Base-by-base conservation (phyloP, 1,140 invertebrate genomes). In the Monomorium pharaonis region DNA sequence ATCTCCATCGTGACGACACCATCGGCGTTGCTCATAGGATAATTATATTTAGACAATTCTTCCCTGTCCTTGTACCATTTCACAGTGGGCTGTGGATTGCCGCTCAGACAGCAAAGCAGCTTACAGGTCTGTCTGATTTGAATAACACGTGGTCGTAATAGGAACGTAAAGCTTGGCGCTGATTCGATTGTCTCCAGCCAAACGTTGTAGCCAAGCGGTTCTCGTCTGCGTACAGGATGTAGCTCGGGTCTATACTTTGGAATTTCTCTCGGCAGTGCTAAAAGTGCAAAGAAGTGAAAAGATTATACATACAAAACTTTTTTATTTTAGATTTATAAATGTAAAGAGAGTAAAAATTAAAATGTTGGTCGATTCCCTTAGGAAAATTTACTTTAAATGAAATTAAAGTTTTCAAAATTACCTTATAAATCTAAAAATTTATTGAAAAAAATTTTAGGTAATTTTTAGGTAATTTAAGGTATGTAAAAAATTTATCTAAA, bases 1-100 rank as follows among this genome's bases (percentile, higher is more conserved):
- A 99, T 99, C 96, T 99, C 99, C 95, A 99, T 97, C 0, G 98
- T 98, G 49, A 99, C 98, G 4, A 99, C 99, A 89, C 99, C 99
- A 94, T 99, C 98, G 2, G 98, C 96, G 92, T 98, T 96, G 0
- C 97, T 97, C 96, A 99, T 98, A 33, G 97, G 96, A 93, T 98
- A 99, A 92, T 99, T 98, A 92, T 98, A 97, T 93, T 98, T 98
- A 30, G 97, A 97, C 4, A 99, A 95, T 94, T 99, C 99, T 77
- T 97, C 96, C 33, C 97, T 98, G 93, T 99, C 98, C 94, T 99
- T 99, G 95, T 97, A 98, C 99, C 99, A 97, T 93, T 96, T 96
- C 1, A 98, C 98, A 27, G 98, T 98, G 0, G 99, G 99, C 84
- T 97, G 96, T 87, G 99, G 99, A 94, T 98, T 98, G 70, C 99